phyloP scores from a whole-genome alignment of 2,888 invertebrate genomes.

The Dendrolimus houi region DNA sequence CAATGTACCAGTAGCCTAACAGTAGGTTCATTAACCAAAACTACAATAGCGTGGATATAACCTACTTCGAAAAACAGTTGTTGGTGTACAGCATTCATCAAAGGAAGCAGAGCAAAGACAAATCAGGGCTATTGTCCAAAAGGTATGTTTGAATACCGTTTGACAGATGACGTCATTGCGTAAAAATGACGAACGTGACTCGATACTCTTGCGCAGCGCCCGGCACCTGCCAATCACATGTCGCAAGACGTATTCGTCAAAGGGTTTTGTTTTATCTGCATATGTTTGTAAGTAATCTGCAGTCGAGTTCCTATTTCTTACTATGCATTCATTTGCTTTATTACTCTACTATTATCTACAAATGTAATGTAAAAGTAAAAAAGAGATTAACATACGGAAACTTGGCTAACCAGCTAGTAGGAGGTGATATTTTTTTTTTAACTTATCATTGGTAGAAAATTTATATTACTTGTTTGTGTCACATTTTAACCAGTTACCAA shows the following conservation, averaged over 20 bases:
- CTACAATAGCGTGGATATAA: neutral
- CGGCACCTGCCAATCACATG: neutral
- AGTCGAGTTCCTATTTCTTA: no score
- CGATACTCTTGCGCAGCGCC: neutral
- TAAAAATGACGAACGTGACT: neutral
- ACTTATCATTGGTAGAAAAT: no score
- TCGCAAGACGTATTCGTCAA: neutral
- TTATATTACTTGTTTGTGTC: no score
- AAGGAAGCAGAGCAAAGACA: neutral
- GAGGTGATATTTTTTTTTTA: no score
- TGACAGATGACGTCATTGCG: neutral
- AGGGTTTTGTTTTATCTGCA: no score
- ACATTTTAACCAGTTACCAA: no score
- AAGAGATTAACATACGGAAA: no score
- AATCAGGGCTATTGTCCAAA: neutral
- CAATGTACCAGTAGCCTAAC: neutral
- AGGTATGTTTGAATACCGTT: neutral
- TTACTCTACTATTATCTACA: no score
- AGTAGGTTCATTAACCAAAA: neutral
- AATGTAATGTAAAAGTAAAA: no score
- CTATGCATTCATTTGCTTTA: no score
- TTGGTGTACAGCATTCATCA: neutral
- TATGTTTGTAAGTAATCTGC: no score
- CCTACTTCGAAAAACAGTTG: neutral
- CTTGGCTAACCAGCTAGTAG: no score